These are phyloP conservation scores for Myotis davidii DNA, from an alignment of 2,113 vertebrate species.

Conservation along the genomic window DNA sequence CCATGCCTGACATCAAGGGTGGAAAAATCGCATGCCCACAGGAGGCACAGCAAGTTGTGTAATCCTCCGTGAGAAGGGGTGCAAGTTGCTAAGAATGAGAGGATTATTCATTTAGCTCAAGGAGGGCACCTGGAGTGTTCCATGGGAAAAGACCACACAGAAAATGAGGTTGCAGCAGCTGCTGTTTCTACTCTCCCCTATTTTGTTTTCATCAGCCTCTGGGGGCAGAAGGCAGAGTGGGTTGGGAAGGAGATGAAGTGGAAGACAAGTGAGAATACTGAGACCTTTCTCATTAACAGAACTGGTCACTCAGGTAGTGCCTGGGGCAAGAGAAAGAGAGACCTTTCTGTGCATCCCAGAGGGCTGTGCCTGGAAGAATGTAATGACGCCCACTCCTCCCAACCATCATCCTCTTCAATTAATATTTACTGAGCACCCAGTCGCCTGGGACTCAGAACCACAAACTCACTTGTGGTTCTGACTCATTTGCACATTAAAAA, in stretches of 20 bases:
- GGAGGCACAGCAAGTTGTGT: not conserved
- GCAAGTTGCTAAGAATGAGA: not conserved
- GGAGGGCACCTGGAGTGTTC: not conserved
- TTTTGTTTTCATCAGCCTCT: not conserved
- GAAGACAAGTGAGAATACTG: not conserved
- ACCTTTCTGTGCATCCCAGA: not conserved
- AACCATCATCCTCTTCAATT: not conserved
- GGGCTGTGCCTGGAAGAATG: not conserved
- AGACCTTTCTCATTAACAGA: not conserved
- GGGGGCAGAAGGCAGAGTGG: not conserved
- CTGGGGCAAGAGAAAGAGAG: not conserved
- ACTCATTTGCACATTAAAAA: constrained; percentile 59
- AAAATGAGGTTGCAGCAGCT: not conserved
- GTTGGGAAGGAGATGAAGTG: not conserved
- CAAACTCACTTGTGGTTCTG: not conserved
- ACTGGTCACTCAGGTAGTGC: not conserved
- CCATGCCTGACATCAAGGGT: not conserved
- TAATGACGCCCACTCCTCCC: not conserved
- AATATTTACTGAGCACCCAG: constrained; percentile 9
- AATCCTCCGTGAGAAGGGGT: not conserved
- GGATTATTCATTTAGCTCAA: too few relatives aligned
- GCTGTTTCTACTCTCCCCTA: not conserved
- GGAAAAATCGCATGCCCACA: not conserved
- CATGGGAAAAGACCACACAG: not conserved
- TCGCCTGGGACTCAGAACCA: not conserved